These are phyloP conservation scores for Cheumatopsyche charites DNA, from an alignment of 1,140 invertebrate species.

Conservation along the genomic window DNA sequence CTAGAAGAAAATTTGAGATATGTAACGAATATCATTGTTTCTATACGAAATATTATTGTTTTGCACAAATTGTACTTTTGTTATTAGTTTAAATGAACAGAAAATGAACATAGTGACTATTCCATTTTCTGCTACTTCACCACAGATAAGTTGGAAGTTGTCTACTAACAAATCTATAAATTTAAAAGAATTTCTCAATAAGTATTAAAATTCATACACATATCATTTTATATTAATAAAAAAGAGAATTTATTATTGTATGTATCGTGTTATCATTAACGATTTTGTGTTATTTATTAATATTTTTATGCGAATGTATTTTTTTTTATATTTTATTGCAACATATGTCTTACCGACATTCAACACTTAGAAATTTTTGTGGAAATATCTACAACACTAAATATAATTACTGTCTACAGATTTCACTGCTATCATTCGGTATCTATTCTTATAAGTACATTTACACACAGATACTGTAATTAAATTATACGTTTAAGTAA, in stretches of 20 bases:
- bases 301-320: conserved; percentile 7
- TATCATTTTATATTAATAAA: too few relatives aligned
- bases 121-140: too few relatives aligned
- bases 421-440: background rate
- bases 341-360: conserved; percentile 1
- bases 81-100: background rate
- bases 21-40: conserved; percentile 2
- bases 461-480: conserved; percentile 1
- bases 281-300: background rate
- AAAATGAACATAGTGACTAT: background rate
- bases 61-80: conserved; percentile 14
- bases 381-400: conserved; percentile 23
- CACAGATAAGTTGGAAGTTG: too few relatives aligned
- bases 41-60: conserved; percentile 19
- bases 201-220: too few relatives aligned
- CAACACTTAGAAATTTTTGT: conserved; percentile 12
- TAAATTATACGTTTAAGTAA: conserved; percentile 1
- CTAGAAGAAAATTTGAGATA: conserved; percentile 1
- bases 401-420: conserved; percentile 10
- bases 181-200: too few relatives aligned
- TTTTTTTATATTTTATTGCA: conserved; percentile 4
- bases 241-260: too few relatives aligned
- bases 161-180: too few relatives aligned
- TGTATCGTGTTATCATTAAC: background rate
- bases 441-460: conserved; percentile 3